Base-by-base conservation (phyloP, 1,140 invertebrate species). In the Calliphora vicina region DNA sequence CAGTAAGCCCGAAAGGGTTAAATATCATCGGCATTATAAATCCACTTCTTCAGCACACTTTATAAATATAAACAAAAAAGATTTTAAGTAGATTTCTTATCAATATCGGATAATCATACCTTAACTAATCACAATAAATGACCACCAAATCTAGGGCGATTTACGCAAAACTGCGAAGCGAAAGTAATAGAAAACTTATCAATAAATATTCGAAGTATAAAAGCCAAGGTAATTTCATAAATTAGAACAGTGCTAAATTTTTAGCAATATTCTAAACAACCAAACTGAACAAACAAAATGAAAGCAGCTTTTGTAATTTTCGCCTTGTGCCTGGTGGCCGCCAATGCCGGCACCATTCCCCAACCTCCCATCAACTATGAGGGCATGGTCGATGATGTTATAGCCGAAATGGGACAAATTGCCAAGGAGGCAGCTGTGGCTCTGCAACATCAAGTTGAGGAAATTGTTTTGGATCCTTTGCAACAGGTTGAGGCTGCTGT, bases 401-500 rank as follows among this genome's bases (percentile, higher is more conserved):
- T 87, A 26, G 85, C 86, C 0, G 86, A 87, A 17, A 83, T 88
- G 83, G 57, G 80, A 4, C 84, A 86, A 10, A 74, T 87, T 25
- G 86, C 87, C 1, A 84, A 86, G 50, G 71, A 85, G 20, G 84
- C 88, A n/a, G 87, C 80, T 50, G 80, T 86, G 13, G 78, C 83
- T 10, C 15, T 89, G 81, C 27, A 84, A 0, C 85, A 87, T 26
- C 87, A 89, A 73, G 88, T 85, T 35, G 85, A 89, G 78, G 85
- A 87, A 74, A 89, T 89, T 42, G 85, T 89, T 3, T 35, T 88
- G 20, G 88, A 89, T 82, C 88, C 88, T 8, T 85, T 87, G 8
- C 84, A 88, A 0, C 85, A 89, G 73, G 83, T 89, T 57, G 88
- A 89, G 15, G 81, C 83, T 23, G 88, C 87, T 26, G 67, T 88